These are phyloP conservation scores for Myotis lucifugus DNA, from an alignment of 2,113 vertebrate genomes.

Conservation along the genomic window DNA sequence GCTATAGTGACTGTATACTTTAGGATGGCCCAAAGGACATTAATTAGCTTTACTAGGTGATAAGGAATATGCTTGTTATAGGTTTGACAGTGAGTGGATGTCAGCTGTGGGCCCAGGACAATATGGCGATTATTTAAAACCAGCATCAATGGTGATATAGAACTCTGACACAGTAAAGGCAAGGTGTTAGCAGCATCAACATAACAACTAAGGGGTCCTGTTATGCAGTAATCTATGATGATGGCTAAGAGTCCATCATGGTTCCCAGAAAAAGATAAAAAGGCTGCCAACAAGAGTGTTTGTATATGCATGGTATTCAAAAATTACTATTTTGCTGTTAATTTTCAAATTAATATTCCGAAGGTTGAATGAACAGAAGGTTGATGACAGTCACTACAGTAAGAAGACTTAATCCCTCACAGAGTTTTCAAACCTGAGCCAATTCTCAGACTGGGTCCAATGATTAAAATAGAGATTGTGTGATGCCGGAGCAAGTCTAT, in stretches of 20 bases:
- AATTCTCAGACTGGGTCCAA: neutral
- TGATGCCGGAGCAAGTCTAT: neutral
- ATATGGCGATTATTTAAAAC: neutral
- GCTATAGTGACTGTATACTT: neutral
- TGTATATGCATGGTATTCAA: neutral
- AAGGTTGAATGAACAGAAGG: neutral
- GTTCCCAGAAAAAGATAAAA: neutral
- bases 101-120: neutral
- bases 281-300: neutral
- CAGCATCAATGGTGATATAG: neutral
- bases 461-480: neutral
- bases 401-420: neutral
- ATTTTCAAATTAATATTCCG: no score
- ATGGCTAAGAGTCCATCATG: neutral
- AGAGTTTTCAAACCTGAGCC: neutral
- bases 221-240: neutral
- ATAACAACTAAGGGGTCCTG: neutral
- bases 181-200: neutral
- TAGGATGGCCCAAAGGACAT: neutral
- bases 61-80: neutral
- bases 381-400: neutral
- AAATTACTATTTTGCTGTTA: no score
- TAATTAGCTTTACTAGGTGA: neutral
- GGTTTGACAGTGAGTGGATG: neutral
- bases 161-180: neutral